These are phyloP conservation scores for Acronicta psi DNA, from an alignment of 2,888 invertebrate species.

Conservation along the genomic window DNA sequence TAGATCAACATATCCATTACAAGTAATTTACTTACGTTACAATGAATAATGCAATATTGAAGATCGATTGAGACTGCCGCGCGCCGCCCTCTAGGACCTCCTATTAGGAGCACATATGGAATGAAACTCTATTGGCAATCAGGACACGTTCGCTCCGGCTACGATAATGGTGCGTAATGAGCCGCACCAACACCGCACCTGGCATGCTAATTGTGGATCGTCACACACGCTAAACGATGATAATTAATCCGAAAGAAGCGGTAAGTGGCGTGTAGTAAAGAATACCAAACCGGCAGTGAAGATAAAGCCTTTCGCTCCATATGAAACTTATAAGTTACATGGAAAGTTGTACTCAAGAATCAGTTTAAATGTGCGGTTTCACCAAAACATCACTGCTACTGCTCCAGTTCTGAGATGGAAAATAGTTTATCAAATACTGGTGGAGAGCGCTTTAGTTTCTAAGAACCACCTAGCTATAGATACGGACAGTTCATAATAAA, in stretches of 20 bases:
- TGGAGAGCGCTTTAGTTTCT: constrained; percentile 6
- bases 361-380: constrained; percentile 27
- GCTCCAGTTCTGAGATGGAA: constrained; percentile 16
- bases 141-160: constrained; percentile 74
- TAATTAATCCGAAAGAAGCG: constrained; percentile 70
- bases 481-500: constrained; percentile 14
- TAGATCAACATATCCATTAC: constrained; percentile 49
- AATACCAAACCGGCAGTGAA: constrained; percentile 37
- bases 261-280: constrained; percentile 37
- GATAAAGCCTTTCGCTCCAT: constrained; percentile 49
- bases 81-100: constrained; percentile 59
- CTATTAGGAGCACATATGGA: constrained; percentile 63
- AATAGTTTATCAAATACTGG: constrained; percentile 17
- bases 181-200: constrained; percentile 66
- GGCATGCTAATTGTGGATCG: constrained; percentile 74
- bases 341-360: constrained; percentile 41
- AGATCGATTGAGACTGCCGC: constrained; percentile 63
- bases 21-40: constrained; percentile 51
- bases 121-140: constrained; percentile 70
- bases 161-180: constrained; percentile 81
- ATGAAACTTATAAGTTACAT: constrained; percentile 40
- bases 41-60: constrained; percentile 69
- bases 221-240: constrained; percentile 66
- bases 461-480: constrained; percentile 12
- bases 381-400: constrained; percentile 22